Percentiles rank a stretch among this genome's conserved stretches.
Conservation (phyloP, 1,140 invertebrate genomes). For the Dendrolimus punctatus region DNA sequence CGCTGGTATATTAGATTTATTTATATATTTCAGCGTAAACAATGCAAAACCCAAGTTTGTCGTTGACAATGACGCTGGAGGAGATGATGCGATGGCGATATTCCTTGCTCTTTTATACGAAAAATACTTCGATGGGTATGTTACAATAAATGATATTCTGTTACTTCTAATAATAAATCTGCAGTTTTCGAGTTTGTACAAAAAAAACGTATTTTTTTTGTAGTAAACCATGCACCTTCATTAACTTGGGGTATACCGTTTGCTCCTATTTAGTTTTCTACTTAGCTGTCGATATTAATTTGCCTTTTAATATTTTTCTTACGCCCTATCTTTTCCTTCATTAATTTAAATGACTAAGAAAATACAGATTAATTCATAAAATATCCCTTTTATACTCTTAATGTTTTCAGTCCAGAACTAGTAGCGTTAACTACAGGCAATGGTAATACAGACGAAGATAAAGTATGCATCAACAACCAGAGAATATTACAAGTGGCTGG, state of each 20-base stretch:
- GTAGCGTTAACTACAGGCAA: slow-evolving; percentile 47
- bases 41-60: slow-evolving; percentile 26
- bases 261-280: no score
- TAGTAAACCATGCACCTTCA: no score
- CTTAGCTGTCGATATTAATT: no score
- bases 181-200: neutral
- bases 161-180: slow-evolving; percentile 6
- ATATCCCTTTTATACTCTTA: slow-evolving; percentile 1
- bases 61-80: slow-evolving; percentile 56
- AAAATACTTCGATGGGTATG: slow-evolving; percentile 46
- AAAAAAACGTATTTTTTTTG: no score
- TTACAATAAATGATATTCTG: neutral
- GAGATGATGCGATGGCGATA: slow-evolving; percentile 56
- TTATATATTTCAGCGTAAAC: slow-evolving; percentile 12
- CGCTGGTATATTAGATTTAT: no score
- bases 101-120: slow-evolving; percentile 45
- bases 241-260: no score
- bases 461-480: slow-evolving; percentile 49
- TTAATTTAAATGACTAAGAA: neutral
- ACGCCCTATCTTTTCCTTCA: no score
- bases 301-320: no score
- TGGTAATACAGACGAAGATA: slow-evolving; percentile 50
- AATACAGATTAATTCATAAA: neutral
- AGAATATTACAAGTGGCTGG: slow-evolving; percentile 45
- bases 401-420: slow-evolving; percentile 41